Base-by-base conservation (phyloP, 2,888 invertebrate species). In the Cyaniris semiargus region DNA sequence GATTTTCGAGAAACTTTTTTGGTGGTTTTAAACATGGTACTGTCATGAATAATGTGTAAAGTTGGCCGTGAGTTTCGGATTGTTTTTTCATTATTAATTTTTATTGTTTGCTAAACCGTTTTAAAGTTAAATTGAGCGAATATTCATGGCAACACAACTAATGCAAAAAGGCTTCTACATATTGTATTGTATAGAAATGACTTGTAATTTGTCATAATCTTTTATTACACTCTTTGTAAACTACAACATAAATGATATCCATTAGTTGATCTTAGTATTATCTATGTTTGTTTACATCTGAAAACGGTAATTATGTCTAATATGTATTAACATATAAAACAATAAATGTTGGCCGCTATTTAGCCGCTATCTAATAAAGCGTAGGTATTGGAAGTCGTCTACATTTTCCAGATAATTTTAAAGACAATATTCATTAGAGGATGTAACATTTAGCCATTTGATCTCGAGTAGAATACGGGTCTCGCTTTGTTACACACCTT, bases 31-130 rank as follows among this genome's bases (percentile, higher is more conserved):
- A 89, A 88, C 87, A 86, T 86, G 84, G 83, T 85, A 83, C 84
- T 82, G 82, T 83, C 81, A 83, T 89, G 89, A 92, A 86, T 91
- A 89, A 92, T 90, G 87, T 86, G 78, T 44, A 82, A 90, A 92
- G 91, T 90, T 91, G 85, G 88, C 85, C 89, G 38, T 78, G 88
- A 89, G 90, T 89, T 89, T 89, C 87, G 88, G 90, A 88, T 88
- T 88, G 86, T 86, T 86, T 86, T 82, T 83, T 84, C 79, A 87
- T 88, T 88, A 90, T 90, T 90, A 88, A 91, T 90, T 89, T 87
- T 82, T 71, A 38, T 34, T 38, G 71, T 38, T 10, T 23, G 21
- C 21, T 34, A 71, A 38, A 71, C 3, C n/a, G 38, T 38, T 31
- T n/a, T 10, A 71, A 71, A 71, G 31, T 66, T 66, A 23, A 58